These are phyloP conservation scores for Laterallus jamaicensis DNA, from an alignment of 2,113 vertebrate genomes.

Conservation along the genomic window DNA sequence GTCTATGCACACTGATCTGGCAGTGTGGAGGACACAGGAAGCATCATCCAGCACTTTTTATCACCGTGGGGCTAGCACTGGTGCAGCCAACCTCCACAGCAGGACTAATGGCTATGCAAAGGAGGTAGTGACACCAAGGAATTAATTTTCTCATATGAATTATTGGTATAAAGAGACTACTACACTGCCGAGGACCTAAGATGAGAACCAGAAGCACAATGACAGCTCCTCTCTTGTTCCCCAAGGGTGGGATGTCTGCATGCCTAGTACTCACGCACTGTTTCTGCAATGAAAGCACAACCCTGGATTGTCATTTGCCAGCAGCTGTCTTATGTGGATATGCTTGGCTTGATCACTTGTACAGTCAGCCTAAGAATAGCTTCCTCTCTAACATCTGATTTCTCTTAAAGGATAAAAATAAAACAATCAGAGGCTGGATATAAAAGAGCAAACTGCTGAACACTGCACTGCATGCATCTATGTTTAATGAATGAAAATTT, in stretches of 20 bases:
- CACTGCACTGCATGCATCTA: constrained; percentile 44
- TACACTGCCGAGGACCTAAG: not conserved
- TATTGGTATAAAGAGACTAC: not conserved
- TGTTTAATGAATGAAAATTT: constrained; percentile 67
- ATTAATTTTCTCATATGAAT: not conserved
- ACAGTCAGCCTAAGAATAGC: constrained; percentile 61
- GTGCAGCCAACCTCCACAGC: not conserved
- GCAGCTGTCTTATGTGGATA: constrained; percentile 57
- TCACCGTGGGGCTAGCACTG: not conserved
- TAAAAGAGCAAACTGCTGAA: constrained; percentile 59
- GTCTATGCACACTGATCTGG: not conserved
- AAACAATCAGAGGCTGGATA: constrained; percentile 56
- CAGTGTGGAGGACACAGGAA: not conserved
- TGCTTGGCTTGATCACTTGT: constrained; percentile 65
- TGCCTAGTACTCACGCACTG: not conserved
- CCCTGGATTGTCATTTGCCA: constrained; percentile 30
- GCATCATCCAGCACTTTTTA: not conserved
- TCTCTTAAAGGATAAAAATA: constrained; percentile 71
- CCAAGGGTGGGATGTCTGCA: not conserved
- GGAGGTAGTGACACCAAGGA: not conserved
- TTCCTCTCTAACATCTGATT: constrained; percentile 67
- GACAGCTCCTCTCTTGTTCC: constrained; percentile 12
- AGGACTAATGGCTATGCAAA: not conserved
- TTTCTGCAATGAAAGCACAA: constrained; percentile 39
- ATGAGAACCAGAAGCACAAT: not conserved